Evolutionary conservation across 1,140 invertebrate genomes (phyloP).

Genomic region (Ceratina australensis): DNA sequence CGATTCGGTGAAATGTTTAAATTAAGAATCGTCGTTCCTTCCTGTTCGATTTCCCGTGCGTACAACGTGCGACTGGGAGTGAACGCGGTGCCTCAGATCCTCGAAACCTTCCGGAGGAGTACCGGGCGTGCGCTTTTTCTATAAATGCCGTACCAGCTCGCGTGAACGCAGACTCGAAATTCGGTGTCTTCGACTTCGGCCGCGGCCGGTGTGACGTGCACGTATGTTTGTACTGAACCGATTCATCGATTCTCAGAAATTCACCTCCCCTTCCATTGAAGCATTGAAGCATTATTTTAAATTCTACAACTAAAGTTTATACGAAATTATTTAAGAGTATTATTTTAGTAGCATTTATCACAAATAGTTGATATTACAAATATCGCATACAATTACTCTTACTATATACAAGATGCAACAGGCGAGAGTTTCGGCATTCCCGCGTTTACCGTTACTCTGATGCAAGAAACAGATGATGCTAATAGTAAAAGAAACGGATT

Average conservation of each 20-base stretch:
- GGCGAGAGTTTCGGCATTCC: neutral
- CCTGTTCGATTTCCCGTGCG: constrained; percentile 3
- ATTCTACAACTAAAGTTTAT: too few relatives aligned
- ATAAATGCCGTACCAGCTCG: constrained; percentile 44
- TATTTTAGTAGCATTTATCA: too few relatives aligned
- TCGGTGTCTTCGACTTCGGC: neutral
- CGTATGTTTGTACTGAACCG: constrained; percentile 13
- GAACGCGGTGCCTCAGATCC: constrained; percentile 8
- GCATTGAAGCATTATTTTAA: too few relatives aligned
- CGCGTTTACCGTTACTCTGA: neutral
- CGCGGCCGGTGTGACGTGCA: neutral
- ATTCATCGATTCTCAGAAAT: constrained; percentile 23
- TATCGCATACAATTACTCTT: too few relatives aligned
- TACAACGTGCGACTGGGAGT: constrained; percentile 32
- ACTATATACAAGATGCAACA: neutral
- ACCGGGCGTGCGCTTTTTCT: constrained; percentile 51
- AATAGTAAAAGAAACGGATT: too few relatives aligned
- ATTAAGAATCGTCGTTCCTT: neutral
- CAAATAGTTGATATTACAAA: too few relatives aligned
- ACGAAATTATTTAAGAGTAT: too few relatives aligned
- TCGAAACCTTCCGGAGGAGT: constrained; percentile 25
- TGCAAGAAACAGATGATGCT: neutral
- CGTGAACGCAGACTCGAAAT: constrained; percentile 27
- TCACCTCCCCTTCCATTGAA: neutral
- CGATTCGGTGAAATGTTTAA: neutral